Conservation (phyloP, 2,113 vertebrate genomes). For the Caretta caretta region DNA sequence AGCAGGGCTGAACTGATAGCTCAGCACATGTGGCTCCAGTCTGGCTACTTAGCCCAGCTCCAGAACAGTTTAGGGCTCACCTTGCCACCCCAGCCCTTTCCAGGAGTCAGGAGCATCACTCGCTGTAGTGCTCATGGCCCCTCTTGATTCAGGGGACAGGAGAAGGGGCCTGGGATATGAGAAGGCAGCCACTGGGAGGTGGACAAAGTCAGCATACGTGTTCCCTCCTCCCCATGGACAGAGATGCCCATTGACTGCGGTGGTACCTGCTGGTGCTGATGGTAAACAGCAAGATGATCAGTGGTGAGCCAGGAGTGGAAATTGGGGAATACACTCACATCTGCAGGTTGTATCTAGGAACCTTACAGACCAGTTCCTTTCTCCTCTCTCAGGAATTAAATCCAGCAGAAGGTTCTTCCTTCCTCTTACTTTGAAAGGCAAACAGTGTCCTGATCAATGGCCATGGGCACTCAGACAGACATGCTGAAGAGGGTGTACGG, state of each 20-base stretch:
- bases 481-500: not conserved
- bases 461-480: not conserved
- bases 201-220: not conserved
- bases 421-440: not conserved
- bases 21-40: not conserved
- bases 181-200: too few relatives aligned
- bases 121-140: not conserved
- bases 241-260: not conserved
- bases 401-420: not conserved
- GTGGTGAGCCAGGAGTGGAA: not conserved
- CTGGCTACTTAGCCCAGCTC: not conserved
- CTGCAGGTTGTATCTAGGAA: not conserved
- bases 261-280: not conserved
- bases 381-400: not conserved
- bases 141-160: not conserved
- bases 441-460: not conserved
- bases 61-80: not conserved
- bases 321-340: not conserved
- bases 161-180: not conserved
- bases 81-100: not conserved
- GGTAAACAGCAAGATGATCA: not conserved
- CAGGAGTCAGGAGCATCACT: not conserved
- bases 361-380: not conserved
- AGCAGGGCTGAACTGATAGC: not conserved
- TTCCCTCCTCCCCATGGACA: not conserved